phyloP scores from a whole-genome alignment of 2,888 invertebrate genomes.

The Hartigia nigra region DNA sequence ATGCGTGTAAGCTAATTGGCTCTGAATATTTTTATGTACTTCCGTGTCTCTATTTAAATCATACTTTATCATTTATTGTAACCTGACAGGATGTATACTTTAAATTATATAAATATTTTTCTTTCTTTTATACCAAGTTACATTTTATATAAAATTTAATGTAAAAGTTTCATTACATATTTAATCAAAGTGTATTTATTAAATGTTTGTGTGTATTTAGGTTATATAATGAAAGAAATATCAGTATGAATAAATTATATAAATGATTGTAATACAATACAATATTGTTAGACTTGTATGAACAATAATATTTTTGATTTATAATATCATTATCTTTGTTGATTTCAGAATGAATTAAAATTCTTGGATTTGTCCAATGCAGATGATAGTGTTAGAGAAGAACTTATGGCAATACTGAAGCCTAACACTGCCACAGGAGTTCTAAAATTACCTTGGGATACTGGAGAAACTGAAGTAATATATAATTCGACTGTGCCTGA shows the following conservation, averaged over 20 bases:
- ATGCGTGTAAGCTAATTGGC: no score
- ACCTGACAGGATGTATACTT: no score
- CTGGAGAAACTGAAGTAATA: conserved; percentile 43
- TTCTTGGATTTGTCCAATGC: conserved; percentile 54
- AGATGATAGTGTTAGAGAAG: conserved; percentile 46
- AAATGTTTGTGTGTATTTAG: no score
- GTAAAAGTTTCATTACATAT: no score
- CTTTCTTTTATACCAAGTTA: no score
- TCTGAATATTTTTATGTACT: no score
- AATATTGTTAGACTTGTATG: not conserved
- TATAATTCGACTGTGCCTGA: conserved; percentile 32
- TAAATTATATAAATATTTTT: no score
- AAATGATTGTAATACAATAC: not conserved
- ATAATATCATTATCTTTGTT: not conserved
- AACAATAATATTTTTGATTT: not conserved
- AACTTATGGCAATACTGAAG: conserved; percentile 48
- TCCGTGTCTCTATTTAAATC: no score
- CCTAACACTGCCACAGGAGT: conserved; percentile 40
- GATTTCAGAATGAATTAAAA: conserved; percentile 51
- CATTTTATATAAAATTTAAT: no score
- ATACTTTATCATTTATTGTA: no score
- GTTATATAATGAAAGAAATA: no score
- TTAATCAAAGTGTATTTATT: no score
- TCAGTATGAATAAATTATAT: not conserved
- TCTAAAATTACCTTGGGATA: conserved; percentile 56